Percentiles rank a stretch among this genome's conserved stretches.
Conservation (phyloP, 2,113 vertebrate species). For the Albula glossodonta region DNA sequence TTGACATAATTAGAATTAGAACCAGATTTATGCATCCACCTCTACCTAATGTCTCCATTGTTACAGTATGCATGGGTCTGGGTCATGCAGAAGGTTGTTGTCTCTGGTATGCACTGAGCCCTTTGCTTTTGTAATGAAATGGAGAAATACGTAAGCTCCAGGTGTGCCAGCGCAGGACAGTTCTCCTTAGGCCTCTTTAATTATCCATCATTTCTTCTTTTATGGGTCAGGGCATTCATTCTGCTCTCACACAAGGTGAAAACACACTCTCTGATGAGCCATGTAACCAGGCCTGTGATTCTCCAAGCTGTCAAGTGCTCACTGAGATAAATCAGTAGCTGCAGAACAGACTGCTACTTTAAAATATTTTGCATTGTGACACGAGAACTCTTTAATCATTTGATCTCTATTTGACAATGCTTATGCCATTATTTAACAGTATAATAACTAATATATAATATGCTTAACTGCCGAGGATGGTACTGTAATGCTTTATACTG, state of each 20-base stretch:
- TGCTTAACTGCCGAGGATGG: not conserved
- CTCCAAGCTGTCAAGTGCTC: not conserved
- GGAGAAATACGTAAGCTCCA: not conserved
- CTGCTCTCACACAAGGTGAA: not conserved
- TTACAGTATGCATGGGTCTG: not conserved
- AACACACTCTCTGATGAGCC: not conserved
- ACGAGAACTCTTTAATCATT: not conserved
- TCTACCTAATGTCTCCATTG: not conserved
- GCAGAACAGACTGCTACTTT: not conserved
- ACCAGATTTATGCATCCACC: not conserved
- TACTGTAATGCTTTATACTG: not conserved
- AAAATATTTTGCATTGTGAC: not conserved
- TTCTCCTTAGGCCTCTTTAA: constrained; percentile 22
- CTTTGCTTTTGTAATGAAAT: not conserved
- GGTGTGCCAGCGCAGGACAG: not conserved
- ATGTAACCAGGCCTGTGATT: not conserved
- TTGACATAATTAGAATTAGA: not conserved
- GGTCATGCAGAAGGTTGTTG: not conserved
- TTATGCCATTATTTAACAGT: not conserved
- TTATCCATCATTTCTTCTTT: constrained; percentile 17
- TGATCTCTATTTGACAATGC: not conserved
- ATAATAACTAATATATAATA: not conserved
- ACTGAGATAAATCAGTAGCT: not conserved
- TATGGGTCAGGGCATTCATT: constrained; percentile 5
- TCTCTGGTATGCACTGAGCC: not conserved